phyloP scores from a whole-genome alignment of 2,113 vertebrate genomes.

The Uropsilus gracilis region DNA sequence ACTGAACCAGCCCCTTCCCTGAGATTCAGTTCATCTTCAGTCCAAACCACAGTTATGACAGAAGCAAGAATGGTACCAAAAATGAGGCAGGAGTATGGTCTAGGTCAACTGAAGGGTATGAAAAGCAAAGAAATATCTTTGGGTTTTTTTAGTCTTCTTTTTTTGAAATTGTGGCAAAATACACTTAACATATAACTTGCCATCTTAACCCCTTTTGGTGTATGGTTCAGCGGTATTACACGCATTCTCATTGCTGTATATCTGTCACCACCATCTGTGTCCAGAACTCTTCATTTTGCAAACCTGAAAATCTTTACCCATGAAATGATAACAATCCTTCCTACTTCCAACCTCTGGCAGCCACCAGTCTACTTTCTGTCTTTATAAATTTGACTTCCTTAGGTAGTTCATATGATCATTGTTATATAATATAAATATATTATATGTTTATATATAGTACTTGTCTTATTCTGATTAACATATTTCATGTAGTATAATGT shows the following conservation, averaged over 20 bases:
- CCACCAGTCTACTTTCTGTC: background rate
- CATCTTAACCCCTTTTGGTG: background rate
- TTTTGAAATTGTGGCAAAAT: background rate
- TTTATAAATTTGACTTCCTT: background rate
- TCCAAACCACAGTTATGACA: background rate
- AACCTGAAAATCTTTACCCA: background rate
- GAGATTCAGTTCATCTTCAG: background rate
- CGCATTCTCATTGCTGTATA: background rate
- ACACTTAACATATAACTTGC: background rate
- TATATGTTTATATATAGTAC: background rate
- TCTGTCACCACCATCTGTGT: background rate
- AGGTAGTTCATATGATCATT: background rate
- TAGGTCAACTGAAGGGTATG: background rate
- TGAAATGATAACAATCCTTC: background rate
- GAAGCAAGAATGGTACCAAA: background rate
- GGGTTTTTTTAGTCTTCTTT: background rate
- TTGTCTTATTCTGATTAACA: background rate
- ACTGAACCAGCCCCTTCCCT: background rate
- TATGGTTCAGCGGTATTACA: background rate
- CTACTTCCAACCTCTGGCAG: background rate
- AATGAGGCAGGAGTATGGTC: conserved; percentile 12
- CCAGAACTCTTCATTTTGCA: background rate
- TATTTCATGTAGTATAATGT: background rate
- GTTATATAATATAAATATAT: too few species aligned
- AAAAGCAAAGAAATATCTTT: background rate